Base-by-base conservation (phyloP, 2,888 invertebrate species). In the Polymixis lichenea region DNA sequence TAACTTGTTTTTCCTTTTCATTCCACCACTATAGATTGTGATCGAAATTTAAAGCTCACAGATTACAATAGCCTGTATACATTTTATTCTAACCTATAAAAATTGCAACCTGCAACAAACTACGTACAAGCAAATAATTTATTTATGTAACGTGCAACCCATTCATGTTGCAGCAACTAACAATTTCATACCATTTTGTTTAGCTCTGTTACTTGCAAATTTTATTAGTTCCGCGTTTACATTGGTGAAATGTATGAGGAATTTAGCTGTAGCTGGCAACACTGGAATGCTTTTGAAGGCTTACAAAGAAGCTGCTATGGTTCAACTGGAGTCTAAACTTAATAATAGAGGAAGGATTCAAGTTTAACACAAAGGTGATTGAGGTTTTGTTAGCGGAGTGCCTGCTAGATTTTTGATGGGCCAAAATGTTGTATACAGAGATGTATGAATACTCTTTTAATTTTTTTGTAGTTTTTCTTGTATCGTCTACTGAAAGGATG, bases 161-260 rank as follows among this genome's bases (percentile, higher is more conserved):
- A 78, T 82, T 83, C 78, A 81, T 72, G 73, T 70, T 72, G 25
- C 65, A 66, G 61, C 72, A 75, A 77, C 83, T 69, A 82, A 86
- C 85, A 83, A 86, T 88, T 81, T 82, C 76, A 79, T 75, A 83
- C 70, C 76, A 72, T 84, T 86, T 84, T 88, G 86, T 87, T 86
- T 72, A 78, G 82, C 72, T 65, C 49, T 69, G 71, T 78, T 71
- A 71, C 82, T 82, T 71, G 73, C 70, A 84, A 83, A 87, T 87
- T 85, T 87, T 87, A 87, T 85, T 85, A 81, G 81, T 86, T 87
- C 79, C 87, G 83, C 82, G 81, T 87, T 79, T 72, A 85, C 74
- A 83, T 80, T 82, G 80, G 77, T 58, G 73, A 76, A 75, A 79
- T 85, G 79, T 82, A 88, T 86, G 82, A 76, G 87, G 87, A 87